Conservation (phyloP, 1,140 invertebrate species). For the Thalassaphorura encarpata region DNA sequence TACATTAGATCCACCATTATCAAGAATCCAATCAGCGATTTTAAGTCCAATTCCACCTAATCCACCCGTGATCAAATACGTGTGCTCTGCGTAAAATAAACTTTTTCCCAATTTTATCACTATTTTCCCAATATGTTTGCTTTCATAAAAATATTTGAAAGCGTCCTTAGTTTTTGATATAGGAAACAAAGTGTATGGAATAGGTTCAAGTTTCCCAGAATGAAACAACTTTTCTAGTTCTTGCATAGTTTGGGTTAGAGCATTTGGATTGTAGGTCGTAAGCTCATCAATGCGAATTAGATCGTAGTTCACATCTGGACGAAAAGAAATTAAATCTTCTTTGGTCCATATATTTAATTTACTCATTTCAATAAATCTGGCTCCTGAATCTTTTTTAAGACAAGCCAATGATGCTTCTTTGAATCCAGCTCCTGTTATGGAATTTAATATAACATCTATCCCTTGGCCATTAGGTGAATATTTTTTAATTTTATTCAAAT, state of each 20-base stretch:
- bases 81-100: neutral
- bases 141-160: conserved; percentile 3
- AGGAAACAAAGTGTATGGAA: conserved; percentile 2
- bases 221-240: neutral
- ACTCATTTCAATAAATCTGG: conserved; percentile 60
- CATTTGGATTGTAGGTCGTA: neutral
- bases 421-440: conserved; percentile 50
- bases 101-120: neutral
- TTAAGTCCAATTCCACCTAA: conserved; percentile 18
- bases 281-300: conserved; percentile 1
- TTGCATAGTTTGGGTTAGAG: neutral
- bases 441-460: conserved; percentile 55
- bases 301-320: conserved; percentile 13
- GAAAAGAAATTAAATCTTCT: neutral
- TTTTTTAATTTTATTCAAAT: conserved; percentile 45
- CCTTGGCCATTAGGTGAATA: conserved; percentile 41
- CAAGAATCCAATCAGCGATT: conserved; percentile 12
- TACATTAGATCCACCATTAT: conserved; percentile 12
- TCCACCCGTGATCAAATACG: conserved; percentile 21
- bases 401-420: conserved; percentile 50
- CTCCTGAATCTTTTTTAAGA: conserved; percentile 47
- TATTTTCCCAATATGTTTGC: conserved; percentile 16
- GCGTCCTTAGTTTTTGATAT: neutral
- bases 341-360: conserved; percentile 47
- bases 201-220: neutral